These are phyloP conservation scores for Rutpela maculata DNA, from an alignment of 2,888 invertebrate genomes.

Conservation along the genomic window DNA sequence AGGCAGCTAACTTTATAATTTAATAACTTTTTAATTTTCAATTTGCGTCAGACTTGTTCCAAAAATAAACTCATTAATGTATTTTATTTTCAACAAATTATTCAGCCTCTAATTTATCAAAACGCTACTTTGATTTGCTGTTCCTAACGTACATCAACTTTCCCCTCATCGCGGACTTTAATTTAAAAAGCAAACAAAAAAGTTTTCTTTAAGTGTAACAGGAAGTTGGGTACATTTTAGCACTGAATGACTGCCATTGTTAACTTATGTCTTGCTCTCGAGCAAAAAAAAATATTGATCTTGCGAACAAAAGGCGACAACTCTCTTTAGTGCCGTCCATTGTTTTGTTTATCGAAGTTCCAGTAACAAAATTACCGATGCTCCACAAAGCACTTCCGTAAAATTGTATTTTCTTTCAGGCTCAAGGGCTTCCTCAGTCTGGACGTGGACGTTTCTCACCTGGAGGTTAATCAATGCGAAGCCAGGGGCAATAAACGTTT, in stretches of 20 bases:
- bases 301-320: background rate
- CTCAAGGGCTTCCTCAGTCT: constrained; percentile 81
- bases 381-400: background rate
- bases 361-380: background rate
- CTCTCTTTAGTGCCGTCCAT: background rate
- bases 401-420: constrained; percentile 67
- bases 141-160: background rate
- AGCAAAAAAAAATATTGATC: background rate
- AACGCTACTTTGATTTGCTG: background rate
- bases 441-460: constrained; percentile 87
- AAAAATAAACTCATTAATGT: background rate
- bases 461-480: constrained; percentile 93
- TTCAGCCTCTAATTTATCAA: background rate
- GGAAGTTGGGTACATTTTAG: background rate
- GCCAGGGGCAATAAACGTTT: constrained; percentile 61
- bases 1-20: too few relatives aligned
- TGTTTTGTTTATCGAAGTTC: background rate
- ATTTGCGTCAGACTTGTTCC: background rate
- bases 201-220: background rate
- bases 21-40: background rate
- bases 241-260: background rate
- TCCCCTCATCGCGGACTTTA: background rate
- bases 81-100: background rate
- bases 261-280: background rate
- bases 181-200: constrained; percentile 5